Conservation (phyloP, 2,113 vertebrate genomes). For the Psophia crepitans region DNA sequence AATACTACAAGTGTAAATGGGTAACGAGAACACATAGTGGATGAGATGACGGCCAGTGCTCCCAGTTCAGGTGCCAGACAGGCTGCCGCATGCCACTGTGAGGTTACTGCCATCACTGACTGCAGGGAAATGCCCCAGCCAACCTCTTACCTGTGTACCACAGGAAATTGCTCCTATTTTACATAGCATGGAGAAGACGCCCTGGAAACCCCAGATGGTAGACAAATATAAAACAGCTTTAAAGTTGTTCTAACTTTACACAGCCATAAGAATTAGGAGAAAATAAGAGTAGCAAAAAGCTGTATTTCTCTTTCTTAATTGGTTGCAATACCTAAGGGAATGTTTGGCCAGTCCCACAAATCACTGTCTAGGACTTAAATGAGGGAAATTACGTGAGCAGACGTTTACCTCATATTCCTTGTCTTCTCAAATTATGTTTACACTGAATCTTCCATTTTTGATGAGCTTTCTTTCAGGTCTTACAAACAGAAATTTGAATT, state of each 20-base stretch:
- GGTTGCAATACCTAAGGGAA: neutral
- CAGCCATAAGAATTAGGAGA: neutral
- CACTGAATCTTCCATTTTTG: neutral
- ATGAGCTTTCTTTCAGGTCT: neutral
- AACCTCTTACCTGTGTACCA: neutral
- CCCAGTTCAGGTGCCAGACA: neutral
- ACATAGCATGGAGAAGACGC: neutral
- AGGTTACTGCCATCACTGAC: neutral
- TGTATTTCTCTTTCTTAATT: neutral
- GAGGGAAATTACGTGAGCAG: neutral
- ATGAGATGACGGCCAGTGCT: neutral
- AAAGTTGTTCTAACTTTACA: neutral
- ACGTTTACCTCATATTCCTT: neutral
- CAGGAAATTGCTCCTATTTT: neutral
- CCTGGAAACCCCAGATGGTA: neutral
- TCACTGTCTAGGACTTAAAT: neutral
- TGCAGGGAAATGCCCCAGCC: neutral
- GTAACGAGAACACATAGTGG: neutral
- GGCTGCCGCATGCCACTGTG: too few species aligned
- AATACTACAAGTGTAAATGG: neutral
- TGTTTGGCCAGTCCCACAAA: neutral
- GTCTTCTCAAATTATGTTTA: neutral
- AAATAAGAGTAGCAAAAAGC: neutral
- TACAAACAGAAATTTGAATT: neutral
- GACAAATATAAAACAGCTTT: neutral